phyloP scores from a whole-genome alignment of 2,113 vertebrate species.

The Sclerurus mexicanus region DNA sequence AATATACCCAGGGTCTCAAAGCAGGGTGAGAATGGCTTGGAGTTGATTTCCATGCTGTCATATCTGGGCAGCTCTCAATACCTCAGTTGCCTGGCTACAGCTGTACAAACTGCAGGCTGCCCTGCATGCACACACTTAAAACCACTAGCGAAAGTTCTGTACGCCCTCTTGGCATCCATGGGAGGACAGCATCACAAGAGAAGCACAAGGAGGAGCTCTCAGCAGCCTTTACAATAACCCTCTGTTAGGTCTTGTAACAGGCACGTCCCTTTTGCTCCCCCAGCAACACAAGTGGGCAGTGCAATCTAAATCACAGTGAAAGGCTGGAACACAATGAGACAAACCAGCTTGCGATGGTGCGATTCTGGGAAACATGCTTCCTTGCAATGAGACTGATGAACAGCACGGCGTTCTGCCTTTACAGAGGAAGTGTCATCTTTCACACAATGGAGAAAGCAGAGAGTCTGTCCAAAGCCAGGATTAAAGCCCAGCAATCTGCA shows the following conservation, averaged over 20 bases:
- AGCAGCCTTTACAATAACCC: background rate
- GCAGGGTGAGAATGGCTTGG: accelerated
- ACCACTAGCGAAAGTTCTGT: background rate
- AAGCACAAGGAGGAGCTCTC: background rate
- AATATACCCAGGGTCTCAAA: background rate
- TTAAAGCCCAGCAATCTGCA: background rate
- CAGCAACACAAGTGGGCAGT: accelerated
- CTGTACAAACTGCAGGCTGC: background rate
- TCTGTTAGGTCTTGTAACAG: background rate
- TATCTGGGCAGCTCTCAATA: background rate
- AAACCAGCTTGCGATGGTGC: background rate
- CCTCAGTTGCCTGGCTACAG: too few species aligned
- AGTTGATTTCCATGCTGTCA: background rate
- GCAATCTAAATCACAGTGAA: background rate
- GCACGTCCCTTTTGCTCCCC: background rate
- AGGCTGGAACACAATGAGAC: background rate
- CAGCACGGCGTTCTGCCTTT: accelerated
- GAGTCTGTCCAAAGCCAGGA: background rate
- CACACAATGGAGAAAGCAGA: background rate
- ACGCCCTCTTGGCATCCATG: accelerated
- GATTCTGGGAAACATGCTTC: background rate
- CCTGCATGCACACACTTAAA: background rate
- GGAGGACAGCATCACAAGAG: background rate
- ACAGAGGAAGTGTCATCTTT: background rate
- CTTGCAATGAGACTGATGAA: background rate